phyloP scores from a whole-genome alignment of 2,113 vertebrate species.

The Poicephalus gulielmi region DNA sequence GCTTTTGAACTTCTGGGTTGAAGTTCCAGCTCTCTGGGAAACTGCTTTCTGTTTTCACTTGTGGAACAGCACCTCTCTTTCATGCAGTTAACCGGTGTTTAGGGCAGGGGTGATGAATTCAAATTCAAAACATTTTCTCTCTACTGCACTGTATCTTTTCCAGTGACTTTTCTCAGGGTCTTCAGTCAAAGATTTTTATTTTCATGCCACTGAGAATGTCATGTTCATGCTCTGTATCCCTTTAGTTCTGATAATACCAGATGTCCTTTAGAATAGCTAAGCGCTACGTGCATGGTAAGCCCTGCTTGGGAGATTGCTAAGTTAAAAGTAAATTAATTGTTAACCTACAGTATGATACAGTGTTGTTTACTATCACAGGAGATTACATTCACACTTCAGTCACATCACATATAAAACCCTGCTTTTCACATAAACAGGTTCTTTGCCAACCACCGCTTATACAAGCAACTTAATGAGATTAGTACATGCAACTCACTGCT shows the following conservation, averaged over 20 bases:
- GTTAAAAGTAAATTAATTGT: background rate
- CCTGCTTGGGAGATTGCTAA: background rate
- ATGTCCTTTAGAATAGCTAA: background rate
- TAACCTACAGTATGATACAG: accelerated
- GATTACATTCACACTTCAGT: background rate
- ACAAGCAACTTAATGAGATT: background rate
- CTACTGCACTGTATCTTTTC: background rate
- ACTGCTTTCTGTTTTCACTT: background rate
- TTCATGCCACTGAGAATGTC: background rate
- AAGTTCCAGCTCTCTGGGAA: background rate
- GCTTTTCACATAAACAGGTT: background rate
- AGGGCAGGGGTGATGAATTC: background rate
- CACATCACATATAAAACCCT: background rate
- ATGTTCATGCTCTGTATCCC: background rate
- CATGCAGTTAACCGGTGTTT: background rate
- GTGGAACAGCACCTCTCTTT: background rate
- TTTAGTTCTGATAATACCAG: background rate
- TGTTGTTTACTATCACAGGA: background rate
- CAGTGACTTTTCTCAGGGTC: background rate
- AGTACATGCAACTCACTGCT: background rate
- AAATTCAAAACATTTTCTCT: background rate
- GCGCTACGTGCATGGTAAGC: background rate
- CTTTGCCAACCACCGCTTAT: background rate
- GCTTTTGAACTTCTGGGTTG: background rate
- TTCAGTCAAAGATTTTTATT: background rate